A percentile compares a stretch with the other conserved stretches of the same genome.
These are phyloP conservation scores for Oxyruncus cristatus DNA, from an alignment of 2,113 vertebrate genomes.

Conservation along the genomic window DNA sequence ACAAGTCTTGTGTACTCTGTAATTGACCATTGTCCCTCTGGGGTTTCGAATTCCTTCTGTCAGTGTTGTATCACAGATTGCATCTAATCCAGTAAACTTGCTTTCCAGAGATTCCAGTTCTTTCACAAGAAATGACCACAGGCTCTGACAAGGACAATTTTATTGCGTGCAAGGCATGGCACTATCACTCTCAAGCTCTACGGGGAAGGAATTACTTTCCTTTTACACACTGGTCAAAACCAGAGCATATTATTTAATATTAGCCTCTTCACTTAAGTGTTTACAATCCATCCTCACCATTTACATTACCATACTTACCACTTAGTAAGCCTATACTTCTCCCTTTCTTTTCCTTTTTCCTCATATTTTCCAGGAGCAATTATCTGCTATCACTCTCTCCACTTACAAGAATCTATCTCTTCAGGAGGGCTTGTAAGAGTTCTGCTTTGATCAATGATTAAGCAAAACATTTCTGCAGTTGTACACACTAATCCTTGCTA, in stretches of 20 bases:
- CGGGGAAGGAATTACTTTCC: neutral
- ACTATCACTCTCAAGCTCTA: neutral
- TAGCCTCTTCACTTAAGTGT: neutral
- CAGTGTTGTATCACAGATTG: neutral
- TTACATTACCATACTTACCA: neutral
- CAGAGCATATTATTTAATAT: neutral
- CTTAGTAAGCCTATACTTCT: neutral
- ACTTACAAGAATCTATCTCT: neutral
- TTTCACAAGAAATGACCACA: neutral
- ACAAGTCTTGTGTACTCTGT: neutral
- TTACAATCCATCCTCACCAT: neutral
- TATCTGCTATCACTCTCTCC: neutral
- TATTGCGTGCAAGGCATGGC: neutral
- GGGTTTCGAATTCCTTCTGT: neutral
- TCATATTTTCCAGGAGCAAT: neutral
- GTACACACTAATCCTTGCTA: neutral
- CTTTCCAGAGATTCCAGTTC: fast-evolving
- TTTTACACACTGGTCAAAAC: neutral
- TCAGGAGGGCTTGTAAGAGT: neutral
- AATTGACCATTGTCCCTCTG: neutral
- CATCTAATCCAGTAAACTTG: neutral
- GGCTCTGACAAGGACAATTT: neutral
- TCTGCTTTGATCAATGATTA: neutral
- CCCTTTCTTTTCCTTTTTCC: neutral
- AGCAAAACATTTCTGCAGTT: neutral